Percentiles rank a stretch among this genome's conserved stretches.
Evolutionary conservation across 2,113 vertebrate genomes (phyloP).

Genomic region (Calypte anna): DNA sequence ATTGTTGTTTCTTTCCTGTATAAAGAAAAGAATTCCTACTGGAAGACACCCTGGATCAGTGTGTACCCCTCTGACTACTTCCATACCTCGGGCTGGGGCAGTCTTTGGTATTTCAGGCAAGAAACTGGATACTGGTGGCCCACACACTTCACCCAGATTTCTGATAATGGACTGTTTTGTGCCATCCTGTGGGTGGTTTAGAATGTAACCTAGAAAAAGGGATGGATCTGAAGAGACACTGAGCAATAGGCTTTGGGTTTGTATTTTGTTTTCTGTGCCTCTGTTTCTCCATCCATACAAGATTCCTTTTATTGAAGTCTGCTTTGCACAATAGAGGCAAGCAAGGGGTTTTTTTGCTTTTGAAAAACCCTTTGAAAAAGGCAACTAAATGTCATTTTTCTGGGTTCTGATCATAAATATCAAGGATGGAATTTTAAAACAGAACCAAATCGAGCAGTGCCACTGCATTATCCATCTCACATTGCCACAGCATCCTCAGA

Average conservation of each 20-base stretch:
- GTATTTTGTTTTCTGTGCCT: not conserved
- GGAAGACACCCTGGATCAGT: not conserved
- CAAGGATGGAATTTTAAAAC: slow-evolving; percentile 19
- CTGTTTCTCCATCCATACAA: not conserved
- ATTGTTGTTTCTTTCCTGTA: not conserved
- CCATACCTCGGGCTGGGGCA: not conserved
- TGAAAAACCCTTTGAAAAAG: not conserved
- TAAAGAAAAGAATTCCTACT: not conserved
- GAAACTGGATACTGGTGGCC: not conserved
- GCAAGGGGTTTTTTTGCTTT: not conserved
- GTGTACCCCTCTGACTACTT: not conserved
- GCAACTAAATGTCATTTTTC: not conserved
- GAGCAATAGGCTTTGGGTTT: not conserved
- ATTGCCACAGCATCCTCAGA: slow-evolving; percentile 36
- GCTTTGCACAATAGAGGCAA: not conserved
- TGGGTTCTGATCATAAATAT: not conserved
- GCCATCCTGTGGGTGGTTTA: not conserved
- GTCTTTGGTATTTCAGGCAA: not conserved
- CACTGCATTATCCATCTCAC: slow-evolving; percentile 3
- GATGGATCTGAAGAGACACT: not conserved
- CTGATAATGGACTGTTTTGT: not conserved
- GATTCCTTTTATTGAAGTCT: not conserved
- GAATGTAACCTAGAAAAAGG: not conserved
- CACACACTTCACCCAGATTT: not conserved
- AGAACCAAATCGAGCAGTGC: not conserved